phyloP scores from a whole-genome alignment of 2,797 vertebrate species.

The Acestrorhynchus altus region DNA sequence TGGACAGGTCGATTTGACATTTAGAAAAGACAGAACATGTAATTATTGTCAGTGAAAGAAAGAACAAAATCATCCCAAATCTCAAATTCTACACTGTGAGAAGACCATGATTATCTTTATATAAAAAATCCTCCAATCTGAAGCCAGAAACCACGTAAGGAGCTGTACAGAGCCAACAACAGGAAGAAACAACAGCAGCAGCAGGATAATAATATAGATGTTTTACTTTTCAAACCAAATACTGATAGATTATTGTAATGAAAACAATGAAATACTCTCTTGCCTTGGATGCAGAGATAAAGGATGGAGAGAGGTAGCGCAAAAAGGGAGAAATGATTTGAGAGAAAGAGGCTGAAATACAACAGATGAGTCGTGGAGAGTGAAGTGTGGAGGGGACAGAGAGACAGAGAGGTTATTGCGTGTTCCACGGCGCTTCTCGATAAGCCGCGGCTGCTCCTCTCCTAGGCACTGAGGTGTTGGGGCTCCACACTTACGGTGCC shows the following conservation, averaged over 20 bases:
- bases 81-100: conserved; percentile 10
- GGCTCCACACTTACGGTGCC: conserved; percentile 78
- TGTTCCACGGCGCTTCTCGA: conserved; percentile 63
- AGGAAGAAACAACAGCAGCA: conserved; percentile 48
- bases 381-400: conserved; percentile 13
- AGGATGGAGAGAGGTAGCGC: conserved; percentile 60
- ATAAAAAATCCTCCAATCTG: neutral
- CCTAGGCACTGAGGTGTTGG: conserved; percentile 95
- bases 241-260: conserved; percentile 77
- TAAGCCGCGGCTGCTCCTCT: conserved; percentile 67
- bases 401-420: conserved; percentile 68
- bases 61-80: neutral
- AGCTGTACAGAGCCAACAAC: conserved; percentile 25
- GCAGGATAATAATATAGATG: conserved; percentile 56
- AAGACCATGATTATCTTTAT: conserved; percentile 13
- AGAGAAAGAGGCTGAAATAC: neutral
- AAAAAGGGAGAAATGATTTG: conserved; percentile 2
- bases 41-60: neutral
- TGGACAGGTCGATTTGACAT: conserved; percentile 38
- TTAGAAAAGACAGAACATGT: conserved; percentile 42
- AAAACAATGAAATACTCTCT: conserved; percentile 50
- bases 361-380: neutral
- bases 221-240: conserved; percentile 71
- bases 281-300: conserved; percentile 56
- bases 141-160: conserved; percentile 11